Evolutionary conservation across 2,113 vertebrate genomes (phyloP), one percentile per base, ranked within the genome.

Genomic region (Uria aalge): DNA sequence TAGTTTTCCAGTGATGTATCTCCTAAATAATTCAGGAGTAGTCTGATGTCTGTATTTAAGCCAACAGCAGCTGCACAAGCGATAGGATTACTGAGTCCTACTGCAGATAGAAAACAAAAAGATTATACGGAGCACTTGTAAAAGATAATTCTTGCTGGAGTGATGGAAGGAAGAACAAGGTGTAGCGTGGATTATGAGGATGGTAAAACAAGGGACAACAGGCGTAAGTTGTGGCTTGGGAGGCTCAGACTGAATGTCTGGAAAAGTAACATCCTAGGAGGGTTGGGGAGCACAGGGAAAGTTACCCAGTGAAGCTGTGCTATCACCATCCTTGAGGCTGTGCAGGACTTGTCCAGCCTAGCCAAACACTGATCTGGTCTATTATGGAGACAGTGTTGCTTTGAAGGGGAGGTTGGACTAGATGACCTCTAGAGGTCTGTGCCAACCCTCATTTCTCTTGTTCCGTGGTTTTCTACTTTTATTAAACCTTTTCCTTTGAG

Each of bases 31-130:
- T 83, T 85, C 22, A 79, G 24, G 15, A 75, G 20, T 64, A 68
- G 19, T 47, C 32, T 88, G 45, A 69, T 79, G 34, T 47, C 29
- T 88, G 47, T 79, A 13, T 92, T 95, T 95, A 76, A 93, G 32
- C 14, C 27, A 92, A 55, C 9, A 89, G 5, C 23, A 72, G 43
- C 12, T 82, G 32, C 40, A 73, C 23, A 69, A 64, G 23, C 23
- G 36, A 34, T 17, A 38, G 26, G 36, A 75, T 40, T 66, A 69
- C 41, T 55, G 59, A 64, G 20, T 85, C 20, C n/a, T 82, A 47
- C 23, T 69, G 20, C 22, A 71, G 34, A 75, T 8, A 38, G 41
- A 69, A 53, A 64, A 12, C 8, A n/a, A 50, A 72, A 60, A 73
- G 11, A 17, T 55, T 80, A 27, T 18, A 41, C 4, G 7, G n/a